phyloP scores from a whole-genome alignment of 30 jellyfish, hydroid and myxozoan genomes.

The Hydra vulgaris region DNA sequence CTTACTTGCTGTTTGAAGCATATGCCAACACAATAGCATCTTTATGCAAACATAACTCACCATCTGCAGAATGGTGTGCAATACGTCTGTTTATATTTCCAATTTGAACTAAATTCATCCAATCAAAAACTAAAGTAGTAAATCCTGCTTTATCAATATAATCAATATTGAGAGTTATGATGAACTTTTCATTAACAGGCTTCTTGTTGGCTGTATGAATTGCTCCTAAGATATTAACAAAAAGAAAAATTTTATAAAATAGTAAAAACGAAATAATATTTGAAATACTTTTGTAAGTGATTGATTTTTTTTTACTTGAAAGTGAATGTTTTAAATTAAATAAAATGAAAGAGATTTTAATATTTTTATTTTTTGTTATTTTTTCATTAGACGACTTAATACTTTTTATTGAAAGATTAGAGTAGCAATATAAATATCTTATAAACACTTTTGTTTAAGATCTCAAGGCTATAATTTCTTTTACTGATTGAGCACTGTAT shows the following conservation, averaged over 20 bases:
- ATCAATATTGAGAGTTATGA: constrained; percentile 55
- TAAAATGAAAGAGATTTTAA: too few species aligned
- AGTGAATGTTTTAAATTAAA: too few species aligned
- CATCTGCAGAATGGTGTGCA: constrained; percentile 21
- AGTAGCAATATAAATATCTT: too few species aligned
- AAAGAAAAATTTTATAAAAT: too few species aligned
- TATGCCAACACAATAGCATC: constrained; percentile 71
- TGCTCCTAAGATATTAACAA: constrained; percentile 34
- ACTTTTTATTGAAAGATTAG: too few species aligned
- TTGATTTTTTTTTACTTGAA: too few species aligned
- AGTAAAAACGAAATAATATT: too few species aligned
- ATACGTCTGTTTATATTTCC: background rate
- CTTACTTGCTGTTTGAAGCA: constrained; percentile 60
- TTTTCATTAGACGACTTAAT: too few species aligned
- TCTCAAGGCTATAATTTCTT: too few species aligned
- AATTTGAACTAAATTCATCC: constrained; percentile 38
- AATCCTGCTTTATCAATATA: constrained; percentile 35
- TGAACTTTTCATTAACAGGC: constrained; percentile 18
- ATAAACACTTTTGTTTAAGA: too few species aligned
- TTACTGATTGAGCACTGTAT: too few species aligned
- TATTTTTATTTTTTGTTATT: too few species aligned
- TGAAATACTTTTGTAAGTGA: background rate
- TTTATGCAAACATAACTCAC: constrained; percentile 34
- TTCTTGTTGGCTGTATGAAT: constrained; percentile 7
- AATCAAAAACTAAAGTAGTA: constrained; percentile 45